phyloP scores from a whole-genome alignment of 2,797 vertebrate species.

The Cyclura pinguis region DNA sequence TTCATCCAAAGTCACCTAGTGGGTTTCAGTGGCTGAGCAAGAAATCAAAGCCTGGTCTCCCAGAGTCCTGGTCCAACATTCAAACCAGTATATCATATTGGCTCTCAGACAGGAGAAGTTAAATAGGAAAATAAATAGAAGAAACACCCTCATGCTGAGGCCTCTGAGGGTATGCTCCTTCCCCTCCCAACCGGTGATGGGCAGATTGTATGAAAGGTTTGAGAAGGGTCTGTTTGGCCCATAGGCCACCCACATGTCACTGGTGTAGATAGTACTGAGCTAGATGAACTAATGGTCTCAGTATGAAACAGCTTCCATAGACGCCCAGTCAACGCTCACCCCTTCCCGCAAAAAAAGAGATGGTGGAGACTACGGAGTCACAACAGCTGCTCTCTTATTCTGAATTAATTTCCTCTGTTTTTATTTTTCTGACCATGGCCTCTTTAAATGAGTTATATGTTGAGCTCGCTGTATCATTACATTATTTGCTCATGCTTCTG shows the following conservation, averaged over 20 bases:
- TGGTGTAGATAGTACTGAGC: neutral
- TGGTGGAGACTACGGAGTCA: rapidly evolving
- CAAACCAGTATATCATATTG: neutral
- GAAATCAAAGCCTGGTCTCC: neutral
- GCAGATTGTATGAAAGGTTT: too few species aligned
- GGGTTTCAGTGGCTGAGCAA: neutral
- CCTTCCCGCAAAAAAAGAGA: neutral
- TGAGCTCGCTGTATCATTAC: slow-evolving; percentile 10
- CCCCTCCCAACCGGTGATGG: too few species aligned
- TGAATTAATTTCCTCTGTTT: rapidly evolving
- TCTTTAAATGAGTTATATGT: rapidly evolving
- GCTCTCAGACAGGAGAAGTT: neutral
- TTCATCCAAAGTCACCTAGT: neutral
- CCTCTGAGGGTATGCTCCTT: too few species aligned
- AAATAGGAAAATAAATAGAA: too few species aligned
- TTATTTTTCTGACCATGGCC: rapidly evolving
- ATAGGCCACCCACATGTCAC: neutral
- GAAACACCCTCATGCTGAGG: too few species aligned
- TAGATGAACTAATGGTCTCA: neutral
- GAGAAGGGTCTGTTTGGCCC: neutral
- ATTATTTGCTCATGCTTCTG: slow-evolving; percentile 58
- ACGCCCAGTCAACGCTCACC: too few species aligned
- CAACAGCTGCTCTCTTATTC: neutral
- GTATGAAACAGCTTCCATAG: neutral
- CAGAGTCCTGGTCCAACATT: neutral